Evolutionary conservation across 2,888 invertebrate species (phyloP).

Genomic region (Imbricaverruca yamaguchii): DNA sequence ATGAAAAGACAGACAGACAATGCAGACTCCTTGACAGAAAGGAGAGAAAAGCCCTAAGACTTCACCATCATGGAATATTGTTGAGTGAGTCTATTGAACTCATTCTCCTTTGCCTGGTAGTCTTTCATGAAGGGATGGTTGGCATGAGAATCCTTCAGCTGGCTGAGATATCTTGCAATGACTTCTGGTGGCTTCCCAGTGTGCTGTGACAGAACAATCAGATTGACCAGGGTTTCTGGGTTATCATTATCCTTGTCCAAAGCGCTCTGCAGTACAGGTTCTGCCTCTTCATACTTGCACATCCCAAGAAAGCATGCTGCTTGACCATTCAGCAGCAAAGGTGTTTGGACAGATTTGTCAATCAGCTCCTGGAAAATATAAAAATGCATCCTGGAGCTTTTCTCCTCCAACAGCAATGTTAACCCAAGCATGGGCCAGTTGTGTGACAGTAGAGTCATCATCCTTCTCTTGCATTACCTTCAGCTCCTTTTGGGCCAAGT

Average conservation of each 20-base stretch:
- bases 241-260: slow-evolving; percentile 87
- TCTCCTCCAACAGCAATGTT: slow-evolving; percentile 84
- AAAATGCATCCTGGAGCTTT: slow-evolving; percentile 93
- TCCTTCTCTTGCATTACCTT: slow-evolving; percentile 91
- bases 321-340: slow-evolving; percentile 80
- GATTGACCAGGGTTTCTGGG: slow-evolving; percentile 85
- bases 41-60: neutral
- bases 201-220: slow-evolving; percentile 79
- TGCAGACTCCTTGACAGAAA: too few species aligned
- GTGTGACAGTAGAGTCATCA: slow-evolving; percentile 94
- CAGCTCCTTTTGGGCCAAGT: slow-evolving; percentile 85
- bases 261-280: slow-evolving; percentile 79
- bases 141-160: slow-evolving; percentile 78
- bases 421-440: slow-evolving; percentile 91
- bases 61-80: slow-evolving; percentile 53
- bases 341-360: slow-evolving; percentile 68
- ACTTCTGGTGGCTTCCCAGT: slow-evolving; percentile 82
- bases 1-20: too few species aligned
- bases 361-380: slow-evolving; percentile 95
- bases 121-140: slow-evolving; percentile 78
- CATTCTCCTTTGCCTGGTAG: slow-evolving; percentile 70
- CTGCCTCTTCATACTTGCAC: slow-evolving; percentile 82
- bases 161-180: slow-evolving; percentile 78
- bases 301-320: slow-evolving; percentile 72
- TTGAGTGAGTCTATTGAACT: slow-evolving; percentile 72